These are phyloP conservation scores for Trimorus sp. DNA, from an alignment of 2,888 invertebrate species.

Conservation along the genomic window DNA sequence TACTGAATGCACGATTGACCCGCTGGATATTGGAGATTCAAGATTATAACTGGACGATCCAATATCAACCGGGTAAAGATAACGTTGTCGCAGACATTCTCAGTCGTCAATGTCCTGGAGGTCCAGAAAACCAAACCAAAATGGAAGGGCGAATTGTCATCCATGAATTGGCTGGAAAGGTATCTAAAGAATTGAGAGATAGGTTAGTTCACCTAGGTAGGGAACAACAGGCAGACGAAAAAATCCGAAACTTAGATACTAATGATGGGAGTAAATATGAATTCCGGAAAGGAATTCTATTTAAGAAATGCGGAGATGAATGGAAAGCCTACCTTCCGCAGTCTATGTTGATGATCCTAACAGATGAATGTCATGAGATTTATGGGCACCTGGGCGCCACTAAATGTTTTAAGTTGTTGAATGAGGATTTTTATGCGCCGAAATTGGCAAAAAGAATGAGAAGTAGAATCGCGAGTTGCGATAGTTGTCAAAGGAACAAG, in stretches of 20 bases:
- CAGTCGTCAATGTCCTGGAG: no score
- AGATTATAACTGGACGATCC: conserved; percentile 5
- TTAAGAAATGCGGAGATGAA: not conserved
- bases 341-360: no score
- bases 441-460: not conserved
- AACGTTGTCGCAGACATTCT: no score
- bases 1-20: conserved; percentile 57
- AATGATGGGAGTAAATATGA: not conserved
- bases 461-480: not conserved
- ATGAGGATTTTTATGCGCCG: conserved; percentile 16
- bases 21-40: conserved; percentile 10
- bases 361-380: no score
- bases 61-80: no score
- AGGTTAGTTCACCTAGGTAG: not conserved
- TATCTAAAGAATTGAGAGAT: not conserved
- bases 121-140: conserved; percentile 60
- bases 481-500: no score
- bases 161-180: not conserved
- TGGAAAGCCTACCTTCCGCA: no score
- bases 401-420: conserved; percentile 2
- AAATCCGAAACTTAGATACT: not conserved
- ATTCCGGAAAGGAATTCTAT: not conserved
- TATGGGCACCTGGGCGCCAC: not conserved
- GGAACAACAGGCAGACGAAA: not conserved
- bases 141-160: conserved; percentile 56